Base-by-base conservation (phyloP, 2,797 vertebrate species). In the Epinephelus awoara region DNA sequence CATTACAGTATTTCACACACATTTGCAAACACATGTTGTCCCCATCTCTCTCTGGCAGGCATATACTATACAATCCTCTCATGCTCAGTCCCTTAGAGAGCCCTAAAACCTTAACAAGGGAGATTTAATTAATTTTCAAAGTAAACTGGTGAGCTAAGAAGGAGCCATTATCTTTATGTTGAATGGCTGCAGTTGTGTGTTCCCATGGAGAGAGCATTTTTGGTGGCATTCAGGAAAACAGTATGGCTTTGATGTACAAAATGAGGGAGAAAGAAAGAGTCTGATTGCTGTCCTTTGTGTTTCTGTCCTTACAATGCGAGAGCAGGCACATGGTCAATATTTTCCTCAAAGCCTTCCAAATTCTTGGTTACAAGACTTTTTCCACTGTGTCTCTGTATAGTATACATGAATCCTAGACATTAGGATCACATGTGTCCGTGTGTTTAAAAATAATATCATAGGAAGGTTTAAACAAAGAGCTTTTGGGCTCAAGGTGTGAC, bases 51-150 rank as follows among this genome's bases (percentile, higher is more conserved):
- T 42, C 19, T 6, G 29, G 47, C 80, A 66, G 77, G 67, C 46
- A 57, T 9, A 65, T 25, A 50, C 19, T 62, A 15, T 8, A 77
- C 52, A 44, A 8, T 55, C 67, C 25, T 2, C 77, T 77, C 66
- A 50, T 54, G 56, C 72, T 9, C 59, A 81, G 72, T 83, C 72
- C 87, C 79, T 73, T 2, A 49, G 77, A 87, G 86, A 90, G 74
- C 40, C 75, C 68, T 78, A 81, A 88, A 91, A 88, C 72, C 75
- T 84, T 88, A 91, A 91, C 81, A 79, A 90, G 77, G 77, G 89
- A 80, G 72, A 90, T 85, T 88, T 91, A 92, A 94, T 94, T 92
- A 89, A 88, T 90, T 94, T 93, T 82, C 79, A 82, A 88, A 79
- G 79, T 91, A 92, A 93, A 93, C 87, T 84, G 83, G 73, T 79